Base-by-base conservation (phyloP, 2,797 vertebrate species). In the Pseudochirops cupreus region DNA sequence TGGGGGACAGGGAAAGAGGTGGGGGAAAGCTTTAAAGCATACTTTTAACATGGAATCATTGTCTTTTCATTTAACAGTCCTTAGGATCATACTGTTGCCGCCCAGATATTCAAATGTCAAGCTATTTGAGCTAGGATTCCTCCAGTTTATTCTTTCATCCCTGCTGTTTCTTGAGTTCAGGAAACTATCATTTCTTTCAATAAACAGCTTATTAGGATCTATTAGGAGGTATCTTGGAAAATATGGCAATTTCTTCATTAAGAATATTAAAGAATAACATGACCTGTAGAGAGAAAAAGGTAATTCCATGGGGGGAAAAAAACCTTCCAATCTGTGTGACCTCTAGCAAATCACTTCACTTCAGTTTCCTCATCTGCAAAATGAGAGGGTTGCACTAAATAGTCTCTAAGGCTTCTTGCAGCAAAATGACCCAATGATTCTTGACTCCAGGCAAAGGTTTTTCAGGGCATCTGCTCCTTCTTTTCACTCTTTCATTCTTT, bases 31-130 rank as follows among this genome's bases (percentile, higher is more conserved):
- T 94, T 92, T 87, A 95, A 95, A 94, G 91, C 97, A 93, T 94
- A 92, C 39, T 62, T 96, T 56, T 93, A 95, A 28, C 46, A 96
- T 92, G 31, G 0, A 82, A 67, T 97, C 97, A 91, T 96, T 92
- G 50, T 94, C 93, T 91, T 93, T 90, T 96, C 92, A 39, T 74
- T 95, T 87, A 87, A 11, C 3, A 87, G 39, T 87, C 24, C 39
- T 90, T 93, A 94, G 97, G 62, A 95, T 52, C 56, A 95, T 95
- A 57, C 82, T 96, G 0, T 95, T 96, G 91, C 94, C 97, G 96
- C 96, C 97, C 97, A 95, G 93, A 95, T 50, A 96, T 74, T 96
- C 67, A 98, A 97, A 97, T 96, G 92, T 98, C 97, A 97, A 95
- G 67, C 18, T 50, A 90, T 97, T 96, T 95, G 93, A 28, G 12